Evolutionary conservation across 2,113 vertebrate genomes (phyloP), one percentile per base, ranked within the genome.

Genomic region (Dendropsophus ebraccatus): DNA sequence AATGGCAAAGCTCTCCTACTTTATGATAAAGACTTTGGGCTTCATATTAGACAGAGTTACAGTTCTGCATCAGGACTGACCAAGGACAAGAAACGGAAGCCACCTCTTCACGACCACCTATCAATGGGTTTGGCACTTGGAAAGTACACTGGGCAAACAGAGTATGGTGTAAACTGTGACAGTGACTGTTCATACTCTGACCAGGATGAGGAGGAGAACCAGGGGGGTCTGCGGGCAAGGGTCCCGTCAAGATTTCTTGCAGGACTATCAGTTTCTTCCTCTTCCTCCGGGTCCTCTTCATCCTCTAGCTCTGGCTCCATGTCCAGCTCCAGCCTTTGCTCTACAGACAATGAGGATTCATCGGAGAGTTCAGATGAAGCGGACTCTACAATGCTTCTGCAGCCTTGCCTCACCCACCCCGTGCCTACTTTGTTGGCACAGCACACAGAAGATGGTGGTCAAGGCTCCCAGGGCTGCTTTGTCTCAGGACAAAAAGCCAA

Each of bases 281-380:
- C 97, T 0, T 99, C 97, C n/a, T 99, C 97, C 0, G 97, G 95
- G 52, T 99, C 98, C 0, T 97, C 97, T 88, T 96, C 96, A 73
- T 96, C 97, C 19, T 99, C 98, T 69, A 97, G 96, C 87, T 99
- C 97, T 0, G 97, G 96, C 74, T 99, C 98, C 67, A 60, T 96
- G 78, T 98, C 97, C 89, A 97, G 96, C 47, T 99, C 98, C 88
- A 97, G 97, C 87, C 90, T 98, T 82, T 98, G 96, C 91, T 99
- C 98, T 87, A 99, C 98, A 0, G 97, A 99, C 89, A 99, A 99
- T 0, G 98, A 99, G 91, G 97, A 96, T 41, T 98, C 97, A 0
- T 98, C 97, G 84, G 98, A 95, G 90, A 99, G 97, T 87, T 98
- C 98, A 0, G 98, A 99, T 2, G 97, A 98, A 0, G 97, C 97